phyloP scores from a whole-genome alignment of 2,113 vertebrate genomes.

The Halichoeres trimaculatus region DNA sequence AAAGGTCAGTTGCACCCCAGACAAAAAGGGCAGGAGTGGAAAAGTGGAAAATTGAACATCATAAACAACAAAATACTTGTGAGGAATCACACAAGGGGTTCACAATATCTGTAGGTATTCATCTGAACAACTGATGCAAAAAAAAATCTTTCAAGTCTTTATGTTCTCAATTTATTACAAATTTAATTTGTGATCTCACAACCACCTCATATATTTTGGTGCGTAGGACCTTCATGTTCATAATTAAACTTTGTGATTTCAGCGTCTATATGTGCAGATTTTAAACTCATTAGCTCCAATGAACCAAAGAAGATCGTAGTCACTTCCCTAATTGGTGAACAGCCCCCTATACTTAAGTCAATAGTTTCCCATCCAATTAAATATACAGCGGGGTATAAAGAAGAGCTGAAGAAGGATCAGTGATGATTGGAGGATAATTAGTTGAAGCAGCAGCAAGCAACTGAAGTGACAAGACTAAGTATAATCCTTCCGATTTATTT shows the following conservation, averaged over 20 bases:
- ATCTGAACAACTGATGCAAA: neutral
- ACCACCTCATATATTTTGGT: too few relatives aligned
- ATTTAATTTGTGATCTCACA: too few relatives aligned
- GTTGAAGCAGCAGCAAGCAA: slow-evolving; percentile 9
- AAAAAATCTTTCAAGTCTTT: neutral
- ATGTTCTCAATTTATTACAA: too few relatives aligned
- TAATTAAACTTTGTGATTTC: neutral
- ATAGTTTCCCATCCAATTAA: slow-evolving; percentile 28
- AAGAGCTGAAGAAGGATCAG: neutral
- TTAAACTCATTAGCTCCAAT: neutral
- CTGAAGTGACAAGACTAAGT: neutral
- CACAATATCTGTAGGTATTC: slow-evolving; percentile 25
- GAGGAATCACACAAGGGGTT: slow-evolving; percentile 36
- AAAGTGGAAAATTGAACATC: slow-evolving; percentile 15
- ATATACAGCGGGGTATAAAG: neutral
- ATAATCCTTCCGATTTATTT: slow-evolving; percentile 42
- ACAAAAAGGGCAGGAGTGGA: slow-evolving; percentile 54
- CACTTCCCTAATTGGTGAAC: neutral
- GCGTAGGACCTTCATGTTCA: neutral
- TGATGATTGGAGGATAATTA: slow-evolving; percentile 27
- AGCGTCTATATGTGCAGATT: neutral
- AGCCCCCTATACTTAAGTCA: neutral
- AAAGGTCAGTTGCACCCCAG: slow-evolving; percentile 52
- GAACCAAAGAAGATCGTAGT: neutral
- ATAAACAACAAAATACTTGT: slow-evolving; percentile 34